phyloP scores from a whole-genome alignment of 2,888 invertebrate genomes.

The Aproaerema taeniolella region DNA sequence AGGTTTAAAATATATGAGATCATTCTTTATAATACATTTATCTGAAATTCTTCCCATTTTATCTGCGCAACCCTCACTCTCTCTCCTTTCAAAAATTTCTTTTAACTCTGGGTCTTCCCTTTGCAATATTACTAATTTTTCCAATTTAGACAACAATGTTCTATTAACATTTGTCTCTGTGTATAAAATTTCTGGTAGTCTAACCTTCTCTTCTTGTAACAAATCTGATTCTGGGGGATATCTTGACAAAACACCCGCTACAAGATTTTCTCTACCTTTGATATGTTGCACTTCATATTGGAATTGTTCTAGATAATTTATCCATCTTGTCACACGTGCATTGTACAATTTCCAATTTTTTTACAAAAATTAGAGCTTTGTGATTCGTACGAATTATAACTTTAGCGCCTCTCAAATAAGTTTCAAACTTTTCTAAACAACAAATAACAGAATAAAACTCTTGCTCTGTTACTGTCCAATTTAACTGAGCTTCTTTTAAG shows the following conservation, averaged over 20 bases:
- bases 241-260: conserved; percentile 17
- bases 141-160: not conserved
- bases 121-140: conserved; percentile 7
- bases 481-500: conserved; percentile 17
- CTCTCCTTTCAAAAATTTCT: not conserved
- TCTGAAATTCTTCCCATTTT: not conserved
- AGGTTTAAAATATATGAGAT: not conserved
- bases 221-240: conserved; percentile 12
- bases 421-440: conserved; percentile 24
- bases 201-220: conserved; percentile 17
- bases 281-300: conserved; percentile 22
- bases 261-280: conserved; percentile 16
- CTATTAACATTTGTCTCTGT: conserved; percentile 8
- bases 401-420: conserved; percentile 23
- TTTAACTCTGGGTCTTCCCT: conserved; percentile 12
- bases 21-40: not conserved
- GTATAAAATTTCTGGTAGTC: conserved; percentile 14
- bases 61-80: not conserved
- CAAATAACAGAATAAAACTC: conserved; percentile 24
- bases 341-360: conserved; percentile 24
- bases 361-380: conserved; percentile 22
- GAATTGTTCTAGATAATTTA: conserved; percentile 23
- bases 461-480: conserved; percentile 27
- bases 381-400: conserved; percentile 24
- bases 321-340: conserved; percentile 22